phyloP scores from a whole-genome alignment of 2,113 vertebrate species.

The Setophaga petechia region DNA sequence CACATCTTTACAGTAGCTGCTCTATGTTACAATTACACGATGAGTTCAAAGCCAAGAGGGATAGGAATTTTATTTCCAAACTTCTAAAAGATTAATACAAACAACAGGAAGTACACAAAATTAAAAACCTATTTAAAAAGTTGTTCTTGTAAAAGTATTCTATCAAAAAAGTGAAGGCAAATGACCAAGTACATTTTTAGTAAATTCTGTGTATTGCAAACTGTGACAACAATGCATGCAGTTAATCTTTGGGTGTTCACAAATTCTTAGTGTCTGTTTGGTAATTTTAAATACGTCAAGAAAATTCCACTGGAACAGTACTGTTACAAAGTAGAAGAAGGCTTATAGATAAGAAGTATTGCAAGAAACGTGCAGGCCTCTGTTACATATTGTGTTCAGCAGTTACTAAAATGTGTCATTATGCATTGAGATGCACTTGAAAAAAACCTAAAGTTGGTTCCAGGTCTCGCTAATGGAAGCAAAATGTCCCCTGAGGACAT shows the following conservation, averaged over 20 bases:
- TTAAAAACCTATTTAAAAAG: conserved; percentile 8
- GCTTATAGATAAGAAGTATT: not conserved
- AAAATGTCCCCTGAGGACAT: not conserved
- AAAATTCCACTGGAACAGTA: not conserved
- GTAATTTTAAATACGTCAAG: not conserved
- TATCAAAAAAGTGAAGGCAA: conserved; percentile 63
- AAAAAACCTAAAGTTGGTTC: not conserved
- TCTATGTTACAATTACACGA: not conserved
- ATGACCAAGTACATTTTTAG: not conserved
- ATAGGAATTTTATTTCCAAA: conserved; percentile 73
- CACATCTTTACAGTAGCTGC: not conserved
- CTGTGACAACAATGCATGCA: not conserved
- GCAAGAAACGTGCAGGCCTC: not conserved
- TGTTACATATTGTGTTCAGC: not conserved
- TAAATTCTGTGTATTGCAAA: conserved; percentile 11
- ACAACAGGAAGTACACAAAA: conserved; percentile 57
- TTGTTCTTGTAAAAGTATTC: conserved; percentile 51
- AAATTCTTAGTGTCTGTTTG: not conserved
- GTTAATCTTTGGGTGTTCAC: not conserved
- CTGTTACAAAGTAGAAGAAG: not conserved
- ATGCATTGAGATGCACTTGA: not conserved
- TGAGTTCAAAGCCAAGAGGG: conserved; percentile 8
- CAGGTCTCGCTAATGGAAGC: not conserved
- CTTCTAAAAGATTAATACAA: conserved; percentile 67
- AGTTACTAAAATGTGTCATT: not conserved